These are phyloP conservation scores for Cheilosia variabilis DNA, from an alignment of 2,888 invertebrate genomes.

Conservation along the genomic window DNA sequence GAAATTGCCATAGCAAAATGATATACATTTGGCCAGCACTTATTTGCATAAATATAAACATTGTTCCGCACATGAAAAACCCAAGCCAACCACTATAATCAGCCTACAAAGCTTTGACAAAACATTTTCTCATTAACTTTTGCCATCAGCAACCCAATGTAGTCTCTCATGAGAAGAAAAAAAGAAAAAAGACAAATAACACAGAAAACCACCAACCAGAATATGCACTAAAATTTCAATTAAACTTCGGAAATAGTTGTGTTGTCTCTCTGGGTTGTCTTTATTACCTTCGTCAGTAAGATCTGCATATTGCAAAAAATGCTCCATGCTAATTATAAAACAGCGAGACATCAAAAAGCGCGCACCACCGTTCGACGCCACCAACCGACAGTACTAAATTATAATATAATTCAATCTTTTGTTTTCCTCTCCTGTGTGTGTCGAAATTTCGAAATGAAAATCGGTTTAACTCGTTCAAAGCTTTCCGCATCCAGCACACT, in stretches of 20 bases:
- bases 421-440: conserved; percentile 21
- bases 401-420: conserved; percentile 65
- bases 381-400: conserved; percentile 64
- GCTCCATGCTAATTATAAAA: conserved; percentile 72
- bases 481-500: conserved; percentile 31
- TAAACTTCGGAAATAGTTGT: conserved; percentile 52
- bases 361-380: conserved; percentile 48
- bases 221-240: conserved; percentile 55
- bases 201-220: conserved; percentile 1
- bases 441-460: conserved; percentile 47
- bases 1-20: background rate
- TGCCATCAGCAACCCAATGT: conserved; percentile 21
- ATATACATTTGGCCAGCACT: conserved; percentile 5
- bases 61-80: conserved; percentile 30
- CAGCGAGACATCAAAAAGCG: conserved; percentile 64
- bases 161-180: conserved; percentile 24
- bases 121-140: conserved; percentile 65
- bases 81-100: conserved; percentile 62
- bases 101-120: conserved; percentile 53
- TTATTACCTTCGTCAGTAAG: conserved; percentile 57
- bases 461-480: conserved; percentile 54
- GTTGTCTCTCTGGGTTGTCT: conserved; percentile 2
- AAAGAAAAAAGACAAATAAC: background rate
- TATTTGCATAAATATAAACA: conserved; percentile 9
- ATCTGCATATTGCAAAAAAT: conserved; percentile 68